A percentile compares a stretch with the other conserved stretches of the same genome.
Evolutionary conservation across 2,113 vertebrate genomes (phyloP).

Genomic region (Bufo gargarizans): DNA sequence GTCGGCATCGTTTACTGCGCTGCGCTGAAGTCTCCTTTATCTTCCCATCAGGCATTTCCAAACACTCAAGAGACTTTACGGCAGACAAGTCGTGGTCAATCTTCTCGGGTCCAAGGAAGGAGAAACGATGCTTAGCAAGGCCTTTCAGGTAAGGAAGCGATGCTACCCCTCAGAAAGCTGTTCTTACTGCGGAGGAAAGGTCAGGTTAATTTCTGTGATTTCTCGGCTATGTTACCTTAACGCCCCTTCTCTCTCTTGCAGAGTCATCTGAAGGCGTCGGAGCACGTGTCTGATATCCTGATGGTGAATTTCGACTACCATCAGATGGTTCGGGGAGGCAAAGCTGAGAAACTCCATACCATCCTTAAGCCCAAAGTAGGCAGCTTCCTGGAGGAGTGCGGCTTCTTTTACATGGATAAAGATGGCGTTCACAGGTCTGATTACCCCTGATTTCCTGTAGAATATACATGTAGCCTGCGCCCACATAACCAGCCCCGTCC

Average conservation of each 20-base stretch:
- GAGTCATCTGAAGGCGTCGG: slow-evolving; percentile 96
- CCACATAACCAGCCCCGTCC: neutral
- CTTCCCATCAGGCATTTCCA: slow-evolving; percentile 86
- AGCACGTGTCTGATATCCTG: slow-evolving; percentile 82
- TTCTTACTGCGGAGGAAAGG: neutral
- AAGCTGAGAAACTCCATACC: slow-evolving; percentile 88
- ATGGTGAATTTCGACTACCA: slow-evolving; percentile 99
- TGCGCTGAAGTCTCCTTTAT: neutral
- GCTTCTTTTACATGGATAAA: slow-evolving; percentile 92
- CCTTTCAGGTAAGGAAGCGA: slow-evolving; percentile 84
- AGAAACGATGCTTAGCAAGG: slow-evolving; percentile 98
- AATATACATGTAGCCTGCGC: neutral
- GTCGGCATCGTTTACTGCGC: neutral
- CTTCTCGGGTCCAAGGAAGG: slow-evolving; percentile 96
- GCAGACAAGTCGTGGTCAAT: slow-evolving; percentile 95
- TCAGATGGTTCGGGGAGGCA: slow-evolving; percentile 95
- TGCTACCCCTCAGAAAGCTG: neutral
- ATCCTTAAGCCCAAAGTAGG: slow-evolving; percentile 88
- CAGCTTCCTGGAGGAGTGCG: slow-evolving; percentile 89
- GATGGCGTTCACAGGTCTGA: slow-evolving; percentile 86
- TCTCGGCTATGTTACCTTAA: neutral
- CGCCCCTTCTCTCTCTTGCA: slow-evolving; percentile 64
- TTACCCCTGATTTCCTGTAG: neutral
- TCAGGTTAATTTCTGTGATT: neutral
- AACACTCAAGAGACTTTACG: slow-evolving; percentile 89